These are phyloP conservation scores for Matsumyia berberina DNA, from an alignment of 2,888 invertebrate species.

Conservation along the genomic window DNA sequence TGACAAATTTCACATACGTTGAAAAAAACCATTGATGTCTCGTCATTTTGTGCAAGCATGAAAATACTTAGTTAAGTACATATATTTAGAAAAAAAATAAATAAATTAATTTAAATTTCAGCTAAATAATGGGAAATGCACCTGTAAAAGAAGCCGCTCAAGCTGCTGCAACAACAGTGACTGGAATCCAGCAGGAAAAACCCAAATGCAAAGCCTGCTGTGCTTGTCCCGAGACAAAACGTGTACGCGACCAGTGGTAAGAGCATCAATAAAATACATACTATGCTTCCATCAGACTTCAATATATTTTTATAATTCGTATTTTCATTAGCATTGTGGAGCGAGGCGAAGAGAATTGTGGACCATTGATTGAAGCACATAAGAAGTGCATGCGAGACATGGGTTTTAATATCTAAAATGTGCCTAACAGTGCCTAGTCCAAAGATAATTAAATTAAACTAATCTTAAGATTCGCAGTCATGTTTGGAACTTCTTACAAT, in stretches of 20 bases:
- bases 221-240: slow-evolving; percentile 98
- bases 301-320: not conserved
- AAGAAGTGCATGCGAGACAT: slow-evolving; percentile 97
- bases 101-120: not conserved
- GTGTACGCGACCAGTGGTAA: slow-evolving; percentile 95
- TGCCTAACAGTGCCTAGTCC: not conserved
- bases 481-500: slow-evolving; percentile 16
- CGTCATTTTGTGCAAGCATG: no score
- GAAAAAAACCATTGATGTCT: no score
- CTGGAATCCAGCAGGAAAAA: slow-evolving; percentile 85
- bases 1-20: not conserved
- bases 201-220: slow-evolving; percentile 97
- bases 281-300: slow-evolving; percentile 15
- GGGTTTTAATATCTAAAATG: slow-evolving; percentile 95
- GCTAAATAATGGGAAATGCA: slow-evolving; percentile 85
- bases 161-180: slow-evolving; percentile 79
- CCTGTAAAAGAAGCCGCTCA: slow-evolving; percentile 85
- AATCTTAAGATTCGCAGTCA: slow-evolving; percentile 26
- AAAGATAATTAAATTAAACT: slow-evolving; percentile 8
- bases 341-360: slow-evolving; percentile 96
- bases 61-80: no score
- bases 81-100: no score
- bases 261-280: no score
- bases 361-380: slow-evolving; percentile 96
- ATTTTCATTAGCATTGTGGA: slow-evolving; percentile 92